These are phyloP conservation scores for Melanogrammus aeglefinus DNA, from an alignment of 2,797 vertebrate genomes.

Conservation along the genomic window DNA sequence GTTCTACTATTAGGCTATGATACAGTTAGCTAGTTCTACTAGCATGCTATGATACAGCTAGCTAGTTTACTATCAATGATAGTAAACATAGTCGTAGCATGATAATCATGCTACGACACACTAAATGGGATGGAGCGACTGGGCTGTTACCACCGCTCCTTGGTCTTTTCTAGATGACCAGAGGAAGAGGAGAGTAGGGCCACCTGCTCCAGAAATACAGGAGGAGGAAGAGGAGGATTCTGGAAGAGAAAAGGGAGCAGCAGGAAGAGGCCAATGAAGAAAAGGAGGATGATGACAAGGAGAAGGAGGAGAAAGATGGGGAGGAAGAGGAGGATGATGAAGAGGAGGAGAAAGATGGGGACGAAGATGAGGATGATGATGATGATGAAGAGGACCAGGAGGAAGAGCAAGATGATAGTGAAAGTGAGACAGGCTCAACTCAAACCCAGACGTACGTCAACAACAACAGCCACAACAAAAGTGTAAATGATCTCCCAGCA, in stretches of 20 bases:
- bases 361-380: neutral
- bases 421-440: neutral
- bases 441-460: neutral
- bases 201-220: constrained; percentile 64
- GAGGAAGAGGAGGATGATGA: neutral
- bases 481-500: neutral
- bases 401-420: neutral
- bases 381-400: too few species aligned
- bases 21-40: too few species aligned
- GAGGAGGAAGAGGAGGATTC: constrained; percentile 37
- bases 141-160: too few species aligned
- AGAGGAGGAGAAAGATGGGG: neutral
- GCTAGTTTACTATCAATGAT: too few species aligned
- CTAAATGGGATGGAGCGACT: too few species aligned
- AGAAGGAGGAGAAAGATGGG: constrained; percentile 33
- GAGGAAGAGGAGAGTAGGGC: constrained; percentile 44
- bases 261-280: constrained; percentile 49
- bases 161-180: too few species aligned
- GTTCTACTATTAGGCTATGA: too few species aligned
- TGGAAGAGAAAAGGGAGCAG: constrained; percentile 19
- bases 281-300: constrained; percentile 41
- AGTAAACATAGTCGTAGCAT: too few species aligned
- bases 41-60: too few species aligned
- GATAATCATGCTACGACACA: too few species aligned
- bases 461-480: neutral